A percentile compares a stretch with the other conserved stretches of the same genome.
Evolutionary conservation across 2,888 invertebrate genomes (phyloP).

Genomic region (Crossocerus cetratus): DNA sequence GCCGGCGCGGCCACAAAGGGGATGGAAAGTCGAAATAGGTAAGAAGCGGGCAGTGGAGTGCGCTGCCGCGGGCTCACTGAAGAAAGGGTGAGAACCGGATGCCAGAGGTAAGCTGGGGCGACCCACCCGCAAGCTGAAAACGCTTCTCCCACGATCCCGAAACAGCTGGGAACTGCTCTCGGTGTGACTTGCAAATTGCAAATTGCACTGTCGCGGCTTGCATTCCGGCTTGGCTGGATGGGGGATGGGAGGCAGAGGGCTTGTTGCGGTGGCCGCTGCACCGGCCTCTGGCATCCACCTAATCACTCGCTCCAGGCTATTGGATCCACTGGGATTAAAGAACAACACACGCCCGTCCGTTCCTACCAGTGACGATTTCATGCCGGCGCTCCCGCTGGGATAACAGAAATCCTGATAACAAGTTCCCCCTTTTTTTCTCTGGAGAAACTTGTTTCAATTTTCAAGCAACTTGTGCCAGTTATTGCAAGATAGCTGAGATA

Average conservation of each 20-base stretch:
- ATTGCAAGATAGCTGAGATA: too few relatives aligned
- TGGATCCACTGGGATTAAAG: slow-evolving; percentile 11
- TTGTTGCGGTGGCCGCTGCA: too few relatives aligned
- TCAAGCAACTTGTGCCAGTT: too few relatives aligned
- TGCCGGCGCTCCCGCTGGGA: too few relatives aligned
- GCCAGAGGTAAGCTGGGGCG: background rate
- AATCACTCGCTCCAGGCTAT: background rate
- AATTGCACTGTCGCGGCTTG: slow-evolving; percentile 21
- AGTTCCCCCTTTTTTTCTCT: too few relatives aligned
- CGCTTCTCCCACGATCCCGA: background rate
- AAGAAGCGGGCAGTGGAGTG: background rate
- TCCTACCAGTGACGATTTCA: background rate
- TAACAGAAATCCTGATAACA: too few relatives aligned
- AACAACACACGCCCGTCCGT: background rate
- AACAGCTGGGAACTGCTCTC: slow-evolving; percentile 10
- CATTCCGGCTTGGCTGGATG: slow-evolving; percentile 16
- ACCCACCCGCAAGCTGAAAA: background rate
- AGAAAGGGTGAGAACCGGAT: background rate
- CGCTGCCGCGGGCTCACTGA: too few relatives aligned
- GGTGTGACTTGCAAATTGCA: slow-evolving; percentile 39
- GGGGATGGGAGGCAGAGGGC: too few relatives aligned
- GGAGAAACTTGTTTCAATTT: too few relatives aligned
- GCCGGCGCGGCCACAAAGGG: background rate
- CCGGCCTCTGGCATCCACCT: too few relatives aligned
- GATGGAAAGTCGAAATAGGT: background rate